Conservation (phyloP, 2,797 vertebrate species). For the Nothura maculosa region DNA sequence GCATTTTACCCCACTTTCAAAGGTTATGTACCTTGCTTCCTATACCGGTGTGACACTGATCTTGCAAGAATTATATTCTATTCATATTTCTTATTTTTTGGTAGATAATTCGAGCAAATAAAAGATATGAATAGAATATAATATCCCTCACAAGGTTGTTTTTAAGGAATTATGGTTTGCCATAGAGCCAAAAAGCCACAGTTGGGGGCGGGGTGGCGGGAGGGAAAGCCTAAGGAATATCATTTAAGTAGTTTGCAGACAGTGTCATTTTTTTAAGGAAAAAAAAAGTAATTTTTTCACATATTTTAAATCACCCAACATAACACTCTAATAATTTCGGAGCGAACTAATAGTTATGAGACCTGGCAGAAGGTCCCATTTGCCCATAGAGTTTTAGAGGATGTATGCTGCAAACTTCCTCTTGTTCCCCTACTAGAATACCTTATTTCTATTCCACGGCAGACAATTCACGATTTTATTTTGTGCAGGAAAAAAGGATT, state of each 20-base stretch:
- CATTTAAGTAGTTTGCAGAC: background rate
- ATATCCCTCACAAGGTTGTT: background rate
- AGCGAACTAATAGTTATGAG: background rate
- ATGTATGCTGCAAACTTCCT: background rate
- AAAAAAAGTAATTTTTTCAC: background rate
- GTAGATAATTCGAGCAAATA: background rate
- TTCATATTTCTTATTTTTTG: background rate
- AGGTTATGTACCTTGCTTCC: background rate
- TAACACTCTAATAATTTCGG: background rate
- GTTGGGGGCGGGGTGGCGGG: background rate
- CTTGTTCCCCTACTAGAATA: background rate
- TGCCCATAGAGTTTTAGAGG: background rate
- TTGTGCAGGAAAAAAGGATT: background rate
- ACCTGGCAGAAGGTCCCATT: background rate
- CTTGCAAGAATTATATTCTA: constrained; percentile 12
- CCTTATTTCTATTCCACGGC: background rate
- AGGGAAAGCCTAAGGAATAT: background rate
- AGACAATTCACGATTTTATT: background rate
- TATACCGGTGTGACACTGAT: background rate
- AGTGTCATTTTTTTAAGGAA: background rate
- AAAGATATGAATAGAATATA: background rate
- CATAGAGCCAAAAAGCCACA: background rate
- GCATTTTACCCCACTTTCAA: background rate
- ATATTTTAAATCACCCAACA: background rate
- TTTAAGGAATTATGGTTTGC: background rate